phyloP scores from a whole-genome alignment of 2,113 vertebrate genomes.

The Reinhardtius hippoglossoides region DNA sequence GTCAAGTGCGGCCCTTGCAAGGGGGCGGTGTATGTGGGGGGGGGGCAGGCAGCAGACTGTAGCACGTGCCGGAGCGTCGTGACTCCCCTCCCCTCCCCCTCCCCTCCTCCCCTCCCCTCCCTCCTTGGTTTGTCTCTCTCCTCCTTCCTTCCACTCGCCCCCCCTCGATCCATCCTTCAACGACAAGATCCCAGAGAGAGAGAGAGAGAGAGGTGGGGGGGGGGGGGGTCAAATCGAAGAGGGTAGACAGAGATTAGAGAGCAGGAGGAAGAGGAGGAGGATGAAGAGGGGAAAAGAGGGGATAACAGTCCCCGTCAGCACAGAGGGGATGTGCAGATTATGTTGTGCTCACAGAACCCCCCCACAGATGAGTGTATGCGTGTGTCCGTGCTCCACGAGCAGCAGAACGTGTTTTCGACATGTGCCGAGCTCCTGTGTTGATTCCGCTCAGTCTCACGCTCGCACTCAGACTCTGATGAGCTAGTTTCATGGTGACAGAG shows the following conservation, averaged over 20 bases:
- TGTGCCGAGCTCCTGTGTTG: conserved; percentile 18
- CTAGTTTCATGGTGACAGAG: neutral
- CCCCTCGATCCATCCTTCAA: conserved; percentile 33
- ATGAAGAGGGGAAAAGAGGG: neutral
- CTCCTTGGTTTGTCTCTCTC: neutral
- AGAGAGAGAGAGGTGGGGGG: neutral
- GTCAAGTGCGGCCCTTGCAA: too few species aligned
- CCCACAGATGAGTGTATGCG: neutral
- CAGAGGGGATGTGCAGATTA: conserved; percentile 24
- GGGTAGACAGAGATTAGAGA: conserved; percentile 32
- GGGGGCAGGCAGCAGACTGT: conserved; percentile 44
- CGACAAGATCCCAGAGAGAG: conserved; percentile 22
- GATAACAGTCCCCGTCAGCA: conserved; percentile 16
- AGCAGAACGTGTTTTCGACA: conserved; percentile 44
- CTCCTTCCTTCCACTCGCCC: conserved; percentile 9
- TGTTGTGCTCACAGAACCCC: conserved; percentile 12
- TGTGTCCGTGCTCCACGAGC: neutral
- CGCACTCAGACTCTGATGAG: neutral
- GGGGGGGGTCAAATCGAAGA: conserved; percentile 12
- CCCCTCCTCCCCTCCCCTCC: too few species aligned
- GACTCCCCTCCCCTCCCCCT: conserved; percentile 74
- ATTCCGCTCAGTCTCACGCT: neutral
- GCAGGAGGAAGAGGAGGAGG: conserved; percentile 6
- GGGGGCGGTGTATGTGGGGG: too few species aligned
- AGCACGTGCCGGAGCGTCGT: conserved; percentile 73